Evolutionary conservation across 1,140 invertebrate species (phyloP), one percentile per base, ranked within the genome.

Genomic region (Phymorhynchus buccinoides): DNA sequence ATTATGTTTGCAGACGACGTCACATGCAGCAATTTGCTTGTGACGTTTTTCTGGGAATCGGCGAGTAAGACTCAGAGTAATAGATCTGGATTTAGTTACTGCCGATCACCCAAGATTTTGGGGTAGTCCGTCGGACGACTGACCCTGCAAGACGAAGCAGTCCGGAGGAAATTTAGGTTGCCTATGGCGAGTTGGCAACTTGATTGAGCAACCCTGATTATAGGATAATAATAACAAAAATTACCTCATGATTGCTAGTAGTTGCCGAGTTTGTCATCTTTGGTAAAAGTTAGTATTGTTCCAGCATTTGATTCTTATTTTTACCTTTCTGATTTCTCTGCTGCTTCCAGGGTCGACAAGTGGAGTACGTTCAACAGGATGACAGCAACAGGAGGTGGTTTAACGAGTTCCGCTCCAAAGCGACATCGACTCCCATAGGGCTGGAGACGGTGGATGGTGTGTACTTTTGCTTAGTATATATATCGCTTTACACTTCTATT

Each of bases 291-390:
- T 39, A 37, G 6, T 35, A 37, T 78, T 18, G 12, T 32, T 37
- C 16, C 37, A 37, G 6, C 35, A 78, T 78, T 78, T 78, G 16
- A 12, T 78, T 73, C 30, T 73, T 30, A 9, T 14, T 30, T 73
- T 73, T 73, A n/a, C n/a, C n/a, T n/a, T 73, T 35, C 12, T 6
- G 32, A 78, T 37, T 18, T 37, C 37, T 39, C 6, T 82, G 71
- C 42, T 41, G 41, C 35, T 87, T 88, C 71, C 80, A 93, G 93
- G 93, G 92, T 9, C 91, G 90, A 44, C 86, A 90, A 80, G 85
- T 91, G 71, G 93, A 94, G 84, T 94, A 92, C 89, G 88, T 93
- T 0, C 89, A 93, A 9, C 90, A 93, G 82, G 93, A 94, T 91
- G 93, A 93, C 68, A 91, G 89, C 62, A 93, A 92, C 87, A 86